Conservation (phyloP, 2,888 invertebrate genomes). For the Therioaphis trifolii region DNA sequence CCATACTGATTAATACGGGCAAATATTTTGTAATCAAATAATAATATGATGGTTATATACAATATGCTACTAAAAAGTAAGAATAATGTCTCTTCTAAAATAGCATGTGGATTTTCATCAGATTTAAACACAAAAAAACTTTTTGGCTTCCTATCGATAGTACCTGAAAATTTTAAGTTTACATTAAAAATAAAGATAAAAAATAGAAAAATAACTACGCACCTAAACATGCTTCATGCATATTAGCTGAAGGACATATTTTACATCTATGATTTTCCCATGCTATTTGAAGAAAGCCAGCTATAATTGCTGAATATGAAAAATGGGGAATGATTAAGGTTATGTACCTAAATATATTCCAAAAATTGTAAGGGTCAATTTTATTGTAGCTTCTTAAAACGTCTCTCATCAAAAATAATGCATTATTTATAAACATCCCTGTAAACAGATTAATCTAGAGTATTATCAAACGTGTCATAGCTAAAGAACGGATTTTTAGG, state of each 20-base stretch:
- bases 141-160: conserved; percentile 4
- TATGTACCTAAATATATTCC: conserved; percentile 33
- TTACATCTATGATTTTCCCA: conserved; percentile 45
- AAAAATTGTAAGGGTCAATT: not conserved
- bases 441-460: not conserved
- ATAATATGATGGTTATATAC: conserved; percentile 64
- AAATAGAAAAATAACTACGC: not conserved
- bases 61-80: conserved; percentile 65
- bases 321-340: conserved; percentile 58
- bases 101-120: conserved; percentile 61
- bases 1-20: conserved; percentile 63
- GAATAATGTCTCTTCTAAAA: conserved; percentile 64
- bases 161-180: conserved; percentile 6
- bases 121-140: conserved; percentile 64
- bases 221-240: conserved; percentile 13
- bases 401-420: not conserved
- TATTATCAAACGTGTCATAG: too few species aligned
- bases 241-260: conserved; percentile 19
- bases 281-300: conserved; percentile 12
- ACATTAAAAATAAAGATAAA: not conserved
- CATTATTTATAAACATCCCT: conserved; percentile 34
- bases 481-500: too few species aligned
- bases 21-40: conserved; percentile 66
- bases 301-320: conserved; percentile 42
- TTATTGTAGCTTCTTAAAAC: not conserved